Evolutionary conservation across 2,113 vertebrate species (phyloP).

Genomic region (Elephantulus edwardii): DNA sequence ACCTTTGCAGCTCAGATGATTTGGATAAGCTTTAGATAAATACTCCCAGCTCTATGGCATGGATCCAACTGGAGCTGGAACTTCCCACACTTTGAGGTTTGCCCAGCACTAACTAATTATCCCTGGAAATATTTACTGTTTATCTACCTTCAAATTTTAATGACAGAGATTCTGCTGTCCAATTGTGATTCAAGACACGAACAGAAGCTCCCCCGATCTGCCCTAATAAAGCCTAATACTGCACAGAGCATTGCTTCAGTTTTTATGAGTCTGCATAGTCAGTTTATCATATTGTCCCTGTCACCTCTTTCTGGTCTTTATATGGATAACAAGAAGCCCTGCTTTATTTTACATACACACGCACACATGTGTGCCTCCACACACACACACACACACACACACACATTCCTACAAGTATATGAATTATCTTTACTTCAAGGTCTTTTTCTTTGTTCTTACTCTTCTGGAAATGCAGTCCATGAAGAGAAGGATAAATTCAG

Average conservation of each 20-base stretch:
- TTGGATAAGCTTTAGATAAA: constrained; percentile 67
- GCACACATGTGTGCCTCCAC: too few relatives aligned
- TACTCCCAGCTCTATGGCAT: background rate
- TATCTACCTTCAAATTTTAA: constrained; percentile 72
- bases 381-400: too few relatives aligned
- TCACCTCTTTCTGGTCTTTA: background rate
- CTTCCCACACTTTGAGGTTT: constrained; percentile 47
- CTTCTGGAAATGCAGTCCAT: background rate
- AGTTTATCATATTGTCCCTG: background rate
- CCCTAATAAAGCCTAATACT: background rate
- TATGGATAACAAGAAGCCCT: background rate
- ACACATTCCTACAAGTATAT: too few relatives aligned
- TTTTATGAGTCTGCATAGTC: background rate
- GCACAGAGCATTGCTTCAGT: background rate
- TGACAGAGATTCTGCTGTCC: constrained; percentile 34
- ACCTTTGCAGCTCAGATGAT: constrained; percentile 38
- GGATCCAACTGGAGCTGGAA: constrained; percentile 41
- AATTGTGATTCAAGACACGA: constrained; percentile 29
- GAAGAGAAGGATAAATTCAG: background rate
- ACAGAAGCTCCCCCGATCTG: background rate
- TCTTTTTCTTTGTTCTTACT: background rate
- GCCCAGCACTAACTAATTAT: constrained; percentile 63
- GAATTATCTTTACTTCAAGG: background rate
- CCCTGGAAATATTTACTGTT: constrained; percentile 70
- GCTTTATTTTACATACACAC: constrained; percentile 6